Base-by-base conservation (phyloP, 2,888 invertebrate species). In the Periphyllus acericola region DNA sequence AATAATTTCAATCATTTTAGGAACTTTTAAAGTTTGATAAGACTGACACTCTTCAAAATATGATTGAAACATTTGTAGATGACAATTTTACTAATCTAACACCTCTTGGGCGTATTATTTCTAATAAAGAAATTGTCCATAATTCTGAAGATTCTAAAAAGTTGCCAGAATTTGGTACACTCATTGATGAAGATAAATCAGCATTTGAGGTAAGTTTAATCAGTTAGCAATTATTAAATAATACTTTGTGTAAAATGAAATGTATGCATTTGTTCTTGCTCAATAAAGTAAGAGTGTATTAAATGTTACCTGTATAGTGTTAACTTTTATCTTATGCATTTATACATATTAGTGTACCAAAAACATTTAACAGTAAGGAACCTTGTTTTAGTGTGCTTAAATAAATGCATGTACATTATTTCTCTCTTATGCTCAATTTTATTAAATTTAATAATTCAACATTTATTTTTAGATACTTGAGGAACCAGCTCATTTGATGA, bases 401-500 rank as follows among this genome's bases (percentile, higher is more conserved):
- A 46, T 60, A 21, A 21, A 25, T 60, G 25, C 21, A 21, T 55
- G 17, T 55, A 55, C 19, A 55, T 55, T 9, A 17, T 60, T 60
- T 60, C 21, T 25, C 19, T 60, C 21, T 3, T 21, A 25, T 60
- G 21, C 25, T 60, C 1, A 60, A 60, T 60, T 60, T 19, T 17
- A 55, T 55, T 60, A 0, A 60, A 60, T 60, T 60, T 19, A 55
- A 55, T 55, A 19, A 60, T 60, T 25, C 6, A 60, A 60, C 1
- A 60, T 21, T 21, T 2, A 21, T 60, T 60, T 60, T 60, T 60
- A 87, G 87, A 81, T 87, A 87, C 87, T 87, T 32, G 80, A 87
- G 5, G 87, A 87, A 74, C 87, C 97, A 96, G 92, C 95, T 96
- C 9, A 89, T 78, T 66, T 87, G 71, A 0, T 94, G 96, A 83